Evolutionary conservation across 2,888 invertebrate species (phyloP), one percentile per base, ranked within the genome.

Genomic region (Sylvicola cinctus): DNA sequence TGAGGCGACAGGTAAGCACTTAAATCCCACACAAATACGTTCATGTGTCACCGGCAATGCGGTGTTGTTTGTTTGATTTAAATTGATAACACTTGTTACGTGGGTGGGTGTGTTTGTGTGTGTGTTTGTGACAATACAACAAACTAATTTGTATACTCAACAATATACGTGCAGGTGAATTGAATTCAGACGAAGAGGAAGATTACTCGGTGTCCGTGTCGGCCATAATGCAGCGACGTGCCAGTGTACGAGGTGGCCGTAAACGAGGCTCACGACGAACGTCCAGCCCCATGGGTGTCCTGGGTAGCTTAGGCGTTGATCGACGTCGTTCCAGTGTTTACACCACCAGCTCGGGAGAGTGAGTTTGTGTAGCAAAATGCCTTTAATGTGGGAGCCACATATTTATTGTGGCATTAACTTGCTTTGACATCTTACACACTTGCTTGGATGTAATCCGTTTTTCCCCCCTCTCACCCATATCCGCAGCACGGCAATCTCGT

Each of bases 261-360:
- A 56, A 52, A 44, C 54, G 54, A 41, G 71, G 75, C 38, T 62
- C 68, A 40, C 57, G 71, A 31, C 58, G 75, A 37, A 63, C 75
- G 40, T 68, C 71, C 43, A 68, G 71, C 45, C 55, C 56, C 44
- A 55, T 58, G 55, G 56, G 56, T 51, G 52, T 53, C 45, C 45
- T 53, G 29, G 44, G 55, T 41, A 6, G 15, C 15, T 30, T 12
- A 11, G 49, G 49, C 29, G 47, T 43, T 36, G 62, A 61, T 41
- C 54, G 71, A 34, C 58, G 77, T 38, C 59, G 73, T 45, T 72
- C 76, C 2, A 75, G 75, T n/a, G 79, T 74, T 31, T 79, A 76
- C 48, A 87, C 85, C 30, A 80, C 75, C 27, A 84, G 81, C 49
- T 87, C 85, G 40, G 84, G 78, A 53, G 83, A 84, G 83, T 83